phyloP scores from a whole-genome alignment of 2,113 vertebrate genomes.

The human (Homo sapiens) region GRCh38 chr7:26734001-26734500 shows the following conservation, averaged over 20 bases:
- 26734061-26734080: neutral
- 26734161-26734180: neutral
- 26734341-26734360: neutral
- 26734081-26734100: neutral
- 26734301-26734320: neutral
- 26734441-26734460: neutral
- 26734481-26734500: neutral
- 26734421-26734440: neutral
- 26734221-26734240: neutral
- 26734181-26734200: neutral
- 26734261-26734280: neutral
- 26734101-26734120: neutral
- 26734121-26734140: neutral
- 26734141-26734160: neutral
- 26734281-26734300: neutral
- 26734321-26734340: neutral
- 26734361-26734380: neutral
- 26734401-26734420: neutral
- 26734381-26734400: neutral
- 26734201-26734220: neutral
- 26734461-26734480: neutral
- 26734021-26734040: neutral
- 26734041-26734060: neutral
- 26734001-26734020: neutral
- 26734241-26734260: neutral